These are phyloP conservation scores for Pherbina coryleti DNA, from an alignment of 2,888 invertebrate genomes.

Conservation along the genomic window DNA sequence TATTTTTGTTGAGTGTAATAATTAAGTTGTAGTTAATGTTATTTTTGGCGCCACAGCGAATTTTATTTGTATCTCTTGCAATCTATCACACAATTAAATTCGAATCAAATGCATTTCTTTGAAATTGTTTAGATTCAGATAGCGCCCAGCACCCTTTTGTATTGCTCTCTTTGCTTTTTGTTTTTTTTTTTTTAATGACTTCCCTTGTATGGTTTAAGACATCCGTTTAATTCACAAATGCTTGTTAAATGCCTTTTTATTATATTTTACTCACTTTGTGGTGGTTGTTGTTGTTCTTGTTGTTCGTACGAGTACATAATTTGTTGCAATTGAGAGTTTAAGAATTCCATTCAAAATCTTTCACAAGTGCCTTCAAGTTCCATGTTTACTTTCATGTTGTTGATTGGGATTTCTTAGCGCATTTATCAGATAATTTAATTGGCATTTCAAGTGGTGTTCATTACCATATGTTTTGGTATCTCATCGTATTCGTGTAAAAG, in stretches of 20 bases:
- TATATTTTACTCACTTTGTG: neutral
- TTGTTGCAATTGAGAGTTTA: constrained; percentile 3
- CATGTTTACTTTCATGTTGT: neutral
- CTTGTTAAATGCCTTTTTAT: neutral
- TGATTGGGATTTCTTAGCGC: neutral
- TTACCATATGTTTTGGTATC: neutral
- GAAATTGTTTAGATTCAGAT: neutral
- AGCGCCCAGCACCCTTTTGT: neutral
- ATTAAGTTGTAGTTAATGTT: neutral
- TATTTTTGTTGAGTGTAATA: neutral
- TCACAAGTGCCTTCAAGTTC: neutral
- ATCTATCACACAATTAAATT: neutral
- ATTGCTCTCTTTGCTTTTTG: neutral
- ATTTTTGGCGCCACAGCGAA: neutral
- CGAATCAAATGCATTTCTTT: neutral
- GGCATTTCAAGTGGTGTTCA: constrained; percentile 1
- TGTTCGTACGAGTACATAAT: constrained; percentile 2
- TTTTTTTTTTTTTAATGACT: neutral
- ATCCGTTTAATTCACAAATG: constrained; percentile 21
- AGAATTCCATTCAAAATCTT: neutral
- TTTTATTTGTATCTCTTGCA: neutral
- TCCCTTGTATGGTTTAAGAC: constrained; percentile 10
- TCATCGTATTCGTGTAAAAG: neutral
- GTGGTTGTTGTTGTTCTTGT: neutral
- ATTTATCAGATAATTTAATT: neutral